Conservation (phyloP, 2,113 vertebrate species). For the Hypocryptadius cinnamomeus region DNA sequence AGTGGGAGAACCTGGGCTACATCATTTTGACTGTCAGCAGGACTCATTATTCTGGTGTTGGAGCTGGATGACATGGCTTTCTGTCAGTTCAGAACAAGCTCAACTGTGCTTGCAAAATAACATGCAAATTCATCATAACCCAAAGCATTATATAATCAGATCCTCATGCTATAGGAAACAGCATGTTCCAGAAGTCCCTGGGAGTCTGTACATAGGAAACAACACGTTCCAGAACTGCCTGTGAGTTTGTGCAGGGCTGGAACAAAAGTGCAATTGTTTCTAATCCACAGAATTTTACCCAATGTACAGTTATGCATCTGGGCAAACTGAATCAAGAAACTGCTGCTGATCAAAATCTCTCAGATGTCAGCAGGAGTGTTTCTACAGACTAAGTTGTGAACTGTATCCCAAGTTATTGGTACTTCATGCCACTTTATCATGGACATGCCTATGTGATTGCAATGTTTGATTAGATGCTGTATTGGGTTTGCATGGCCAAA, state of each 20-base stretch:
- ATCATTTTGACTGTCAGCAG: background rate
- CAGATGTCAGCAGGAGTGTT: background rate
- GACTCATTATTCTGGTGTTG: background rate
- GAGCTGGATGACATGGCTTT: background rate
- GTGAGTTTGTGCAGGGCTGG: background rate
- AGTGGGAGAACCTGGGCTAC: background rate
- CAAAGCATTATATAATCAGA: background rate
- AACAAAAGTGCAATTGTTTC: background rate
- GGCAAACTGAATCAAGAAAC: background rate
- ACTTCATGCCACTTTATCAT: background rate
- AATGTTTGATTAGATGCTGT: background rate
- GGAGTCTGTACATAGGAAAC: background rate
- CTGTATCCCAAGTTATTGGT: background rate
- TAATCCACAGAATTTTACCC: background rate
- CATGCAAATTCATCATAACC: background rate
- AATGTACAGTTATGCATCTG: background rate
- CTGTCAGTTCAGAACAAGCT: background rate
- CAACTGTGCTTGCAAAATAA: background rate
- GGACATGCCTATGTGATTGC: background rate
- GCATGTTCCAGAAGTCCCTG: background rate
- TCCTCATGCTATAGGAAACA: background rate
- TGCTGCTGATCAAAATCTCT: background rate
- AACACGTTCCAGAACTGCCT: background rate
- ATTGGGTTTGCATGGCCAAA: background rate
- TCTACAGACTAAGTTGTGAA: background rate